These are phyloP conservation scores for Hydriomena furcata DNA, from an alignment of 2,888 invertebrate species.

Conservation along the genomic window DNA sequence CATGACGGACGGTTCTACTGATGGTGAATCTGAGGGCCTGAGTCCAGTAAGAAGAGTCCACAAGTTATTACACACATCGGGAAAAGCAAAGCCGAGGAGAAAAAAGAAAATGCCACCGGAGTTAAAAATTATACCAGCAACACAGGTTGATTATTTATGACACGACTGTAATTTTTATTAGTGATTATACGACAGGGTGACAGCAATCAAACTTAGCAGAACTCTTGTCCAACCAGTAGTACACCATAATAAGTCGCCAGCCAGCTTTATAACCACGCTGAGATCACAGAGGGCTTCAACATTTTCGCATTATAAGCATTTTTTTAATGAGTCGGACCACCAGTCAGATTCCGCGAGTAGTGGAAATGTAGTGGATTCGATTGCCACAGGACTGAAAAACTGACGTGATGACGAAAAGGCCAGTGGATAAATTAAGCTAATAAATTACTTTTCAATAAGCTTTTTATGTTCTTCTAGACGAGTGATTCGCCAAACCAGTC, in stretches of 20 bases:
- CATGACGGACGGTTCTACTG: conserved; percentile 85
- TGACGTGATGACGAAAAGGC: no score
- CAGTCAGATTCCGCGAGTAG: no score
- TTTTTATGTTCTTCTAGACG: conserved; percentile 55
- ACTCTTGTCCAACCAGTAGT: no score
- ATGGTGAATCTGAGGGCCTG: conserved; percentile 82
- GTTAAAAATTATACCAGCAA: conserved; percentile 74
- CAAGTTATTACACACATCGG: conserved; percentile 64
- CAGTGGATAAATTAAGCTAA: no score
- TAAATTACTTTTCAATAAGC: no score
- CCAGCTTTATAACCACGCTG: not conserved
- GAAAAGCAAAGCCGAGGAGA: conserved; percentile 66
- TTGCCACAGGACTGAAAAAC: no score
- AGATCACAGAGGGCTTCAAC: not conserved
- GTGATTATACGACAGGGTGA: no score
- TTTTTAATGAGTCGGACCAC: no score
- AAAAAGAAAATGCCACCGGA: conserved; percentile 83
- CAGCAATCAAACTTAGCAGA: no score
- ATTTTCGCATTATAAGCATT: no score
- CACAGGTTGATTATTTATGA: conserved; percentile 52
- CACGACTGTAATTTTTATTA: no score
- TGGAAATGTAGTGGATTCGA: no score
- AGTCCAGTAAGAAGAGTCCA: conserved; percentile 74
- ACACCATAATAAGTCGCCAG: not conserved
- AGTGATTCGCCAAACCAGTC: conserved; percentile 77